Base-by-base conservation (phyloP, 2,113 vertebrate species). In the Microtus richardsoni region DNA sequence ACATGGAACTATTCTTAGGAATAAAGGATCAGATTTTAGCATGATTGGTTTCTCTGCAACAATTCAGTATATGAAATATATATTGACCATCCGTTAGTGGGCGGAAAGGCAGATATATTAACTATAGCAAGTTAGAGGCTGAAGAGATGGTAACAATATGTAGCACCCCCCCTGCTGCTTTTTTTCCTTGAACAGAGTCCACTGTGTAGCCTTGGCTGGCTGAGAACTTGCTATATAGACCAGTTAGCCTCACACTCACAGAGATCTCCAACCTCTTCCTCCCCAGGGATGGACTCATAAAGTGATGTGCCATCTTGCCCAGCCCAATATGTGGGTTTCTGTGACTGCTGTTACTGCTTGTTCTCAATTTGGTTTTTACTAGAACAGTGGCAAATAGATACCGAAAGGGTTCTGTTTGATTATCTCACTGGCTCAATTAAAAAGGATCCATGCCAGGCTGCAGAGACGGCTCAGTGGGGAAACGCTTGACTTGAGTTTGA, bases 11-110 rank as follows among this genome's bases (percentile, higher is more conserved):
- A 30, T 49, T 17, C 92, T 85, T 54, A 9, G 9, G 6, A 94
- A 73, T 92, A 96, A 94, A 39, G 28, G 22, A 77, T 58, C 33
- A 64, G 22, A 0, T 41, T 64, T 75, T 68, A 70, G 13, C 58
- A 84, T 62, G 82, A 92, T 73, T 78, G 33, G 3, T 84, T 39
- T 80, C 19, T 54, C 39, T 91, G 41, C 89, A 71, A 95, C 93
- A n/a, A 49, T 62, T 94, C 19, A 30, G 70, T 95, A 75, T 41
- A 26, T 88, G 79, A 94, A 89, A 94, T 83, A 91, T 0, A 88
- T 73, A 10, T 49, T 66, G 44, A 64, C 2, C 13, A 28, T 84
- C 49, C 96, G 16, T 12, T 24, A 73, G 21, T 19, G 41, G 68
- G 28, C 22, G 21, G 4, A 36, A 44, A 47, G 11, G 7, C 47